Evolutionary conservation across 2,888 invertebrate genomes (phyloP).

Genomic region (Tenodera sinensis): DNA sequence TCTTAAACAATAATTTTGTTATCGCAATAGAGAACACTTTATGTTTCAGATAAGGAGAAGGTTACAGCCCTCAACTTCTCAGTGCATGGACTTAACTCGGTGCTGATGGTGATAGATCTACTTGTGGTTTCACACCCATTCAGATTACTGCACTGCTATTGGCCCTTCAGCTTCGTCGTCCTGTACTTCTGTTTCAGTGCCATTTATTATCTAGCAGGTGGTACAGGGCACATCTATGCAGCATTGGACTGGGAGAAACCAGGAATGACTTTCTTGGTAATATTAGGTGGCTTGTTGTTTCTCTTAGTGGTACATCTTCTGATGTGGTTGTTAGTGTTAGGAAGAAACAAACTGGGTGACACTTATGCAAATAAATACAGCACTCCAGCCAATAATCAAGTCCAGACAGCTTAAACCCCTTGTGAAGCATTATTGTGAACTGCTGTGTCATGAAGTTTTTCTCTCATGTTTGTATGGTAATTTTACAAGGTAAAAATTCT

Average conservation of each 20-base stretch:
- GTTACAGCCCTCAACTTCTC: conserved; percentile 66
- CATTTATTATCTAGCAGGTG: conserved; percentile 69
- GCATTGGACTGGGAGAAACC: conserved; percentile 73
- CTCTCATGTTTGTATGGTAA: too few relatives aligned
- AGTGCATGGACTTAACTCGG: conserved; percentile 71
- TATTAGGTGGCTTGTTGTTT: conserved; percentile 55
- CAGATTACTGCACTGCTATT: conserved; percentile 58
- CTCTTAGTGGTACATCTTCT: conserved; percentile 59
- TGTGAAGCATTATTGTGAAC: neutral
- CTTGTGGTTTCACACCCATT: conserved; percentile 69
- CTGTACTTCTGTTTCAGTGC: conserved; percentile 52
- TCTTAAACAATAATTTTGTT: too few relatives aligned
- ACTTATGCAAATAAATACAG: neutral
- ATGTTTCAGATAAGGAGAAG: conserved; percentile 30
- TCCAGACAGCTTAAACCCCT: neutral
- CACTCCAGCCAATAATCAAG: neutral
- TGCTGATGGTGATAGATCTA: conserved; percentile 69
- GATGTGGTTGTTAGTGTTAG: conserved; percentile 45
- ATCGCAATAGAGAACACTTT: neutral
- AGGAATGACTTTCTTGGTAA: conserved; percentile 53
- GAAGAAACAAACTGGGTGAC: neutral
- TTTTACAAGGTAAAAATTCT: too few relatives aligned
- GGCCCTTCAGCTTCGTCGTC: conserved; percentile 61
- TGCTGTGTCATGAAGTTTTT: neutral
- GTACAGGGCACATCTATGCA: conserved; percentile 55